Conservation (phyloP, 2,888 invertebrate species). For the Ctenicera cuprea region DNA sequence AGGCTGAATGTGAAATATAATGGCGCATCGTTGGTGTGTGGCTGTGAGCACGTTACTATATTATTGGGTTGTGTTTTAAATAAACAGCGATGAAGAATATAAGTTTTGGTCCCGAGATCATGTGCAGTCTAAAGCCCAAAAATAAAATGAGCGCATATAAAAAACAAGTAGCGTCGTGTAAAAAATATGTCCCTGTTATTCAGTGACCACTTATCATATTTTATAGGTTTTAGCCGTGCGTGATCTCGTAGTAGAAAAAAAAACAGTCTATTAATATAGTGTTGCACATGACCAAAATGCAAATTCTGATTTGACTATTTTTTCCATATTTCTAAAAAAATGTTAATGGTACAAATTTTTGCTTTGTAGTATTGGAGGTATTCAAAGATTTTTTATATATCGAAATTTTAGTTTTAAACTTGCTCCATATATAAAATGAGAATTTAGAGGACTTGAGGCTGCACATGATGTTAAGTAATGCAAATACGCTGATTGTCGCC, state of each 20-base stretch:
- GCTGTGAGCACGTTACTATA: slow-evolving; percentile 69
- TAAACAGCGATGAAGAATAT: slow-evolving; percentile 23
- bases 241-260: background rate
- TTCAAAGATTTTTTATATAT: background rate
- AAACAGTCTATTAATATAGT: background rate
- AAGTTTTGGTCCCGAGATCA: slow-evolving; percentile 35
- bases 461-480: slow-evolving; percentile 51
- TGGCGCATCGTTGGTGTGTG: slow-evolving; percentile 70
- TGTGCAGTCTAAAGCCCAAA: slow-evolving; percentile 63
- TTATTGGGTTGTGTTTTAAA: slow-evolving; percentile 66
- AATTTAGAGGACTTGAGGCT: slow-evolving; percentile 55
- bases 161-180: background rate
- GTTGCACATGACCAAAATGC: background rate
- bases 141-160: background rate
- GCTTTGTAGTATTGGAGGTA: slow-evolving; percentile 1
- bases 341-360: slow-evolving; percentile 13
- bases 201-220: background rate
- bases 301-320: background rate
- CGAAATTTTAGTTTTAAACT: background rate
- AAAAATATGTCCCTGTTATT: background rate
- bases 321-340: no score
- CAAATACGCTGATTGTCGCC: slow-evolving; percentile 59
- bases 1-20: slow-evolving; percentile 66
- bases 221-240: slow-evolving; percentile 6
- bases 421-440: no score